Conservation (phyloP, 1,140 invertebrate species). For the Grapholita molesta region DNA sequence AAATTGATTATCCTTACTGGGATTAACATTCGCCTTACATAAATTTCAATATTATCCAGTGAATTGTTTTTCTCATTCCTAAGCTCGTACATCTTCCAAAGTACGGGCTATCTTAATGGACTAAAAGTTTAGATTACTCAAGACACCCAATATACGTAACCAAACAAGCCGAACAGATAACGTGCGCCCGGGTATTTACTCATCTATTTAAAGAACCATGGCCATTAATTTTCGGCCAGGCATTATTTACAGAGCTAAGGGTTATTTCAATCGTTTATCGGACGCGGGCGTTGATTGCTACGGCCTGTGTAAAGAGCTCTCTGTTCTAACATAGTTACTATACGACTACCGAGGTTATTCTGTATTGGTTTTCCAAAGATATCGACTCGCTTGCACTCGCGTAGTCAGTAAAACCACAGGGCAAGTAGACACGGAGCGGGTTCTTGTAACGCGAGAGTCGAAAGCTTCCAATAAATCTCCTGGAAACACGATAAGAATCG, state of each 20-base stretch:
- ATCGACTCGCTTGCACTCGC: background rate
- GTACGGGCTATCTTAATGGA: conserved; percentile 51
- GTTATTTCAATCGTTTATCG: background rate
- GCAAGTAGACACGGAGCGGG: conserved; percentile 71
- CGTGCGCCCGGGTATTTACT: conserved; percentile 69
- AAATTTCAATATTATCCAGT: no score
- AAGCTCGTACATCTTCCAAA: conserved; percentile 12
- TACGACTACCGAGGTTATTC: background rate
- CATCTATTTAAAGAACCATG: conserved; percentile 73
- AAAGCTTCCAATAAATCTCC: conserved; percentile 70
- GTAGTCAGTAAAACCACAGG: background rate
- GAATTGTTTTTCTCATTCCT: background rate
- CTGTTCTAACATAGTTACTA: background rate
- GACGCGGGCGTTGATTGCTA: background rate
- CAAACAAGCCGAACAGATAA: conserved; percentile 61
- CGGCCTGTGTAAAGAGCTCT: background rate
- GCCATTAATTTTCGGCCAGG: conserved; percentile 64
- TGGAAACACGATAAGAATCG: conserved; percentile 72
- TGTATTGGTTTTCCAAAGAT: background rate
- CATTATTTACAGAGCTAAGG: conserved; percentile 71
- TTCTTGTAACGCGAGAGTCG: conserved; percentile 57
- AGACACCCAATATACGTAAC: conserved; percentile 41
- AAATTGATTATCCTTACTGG: no score
- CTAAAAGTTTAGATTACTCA: conserved; percentile 63
- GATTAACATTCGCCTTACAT: no score